Base-by-base conservation (phyloP, 2,888 invertebrate genomes). In the Liposcelis brunnea region DNA sequence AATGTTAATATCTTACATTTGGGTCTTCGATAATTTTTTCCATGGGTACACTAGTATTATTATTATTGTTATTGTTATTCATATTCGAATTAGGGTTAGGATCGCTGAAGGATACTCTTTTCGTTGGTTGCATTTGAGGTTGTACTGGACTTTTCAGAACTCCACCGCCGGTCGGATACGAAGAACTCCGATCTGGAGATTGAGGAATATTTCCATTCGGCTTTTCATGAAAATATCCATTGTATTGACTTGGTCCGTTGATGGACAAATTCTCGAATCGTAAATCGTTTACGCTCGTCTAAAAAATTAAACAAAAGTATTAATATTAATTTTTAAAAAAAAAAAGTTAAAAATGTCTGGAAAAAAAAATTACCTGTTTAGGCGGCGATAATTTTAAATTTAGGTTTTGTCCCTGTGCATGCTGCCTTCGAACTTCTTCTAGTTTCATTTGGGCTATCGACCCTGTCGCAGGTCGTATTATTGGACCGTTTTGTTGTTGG, bases 111-210 rank as follows among this genome's bases (percentile, higher is more conserved):
- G 32, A 18, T 11, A 45, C 45, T 45, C 44, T 40, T 21, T 40
- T 40, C n/a, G 44, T 46, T 15, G 36, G 44, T 31, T 49, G 48
- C 26, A 49, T 35, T 1, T 50, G 43, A 5, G 46, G 40, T 21
- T 49, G 47, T n/a, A 53, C 40, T 3, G 49, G 46, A 12, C 45
- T 49, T 33, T 45, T 47, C n/a, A 11, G 33, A 32, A 15, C 37
- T 18, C 18, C 38, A 7, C 76, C 77, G 83, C 87, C 85, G 21
- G 84, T 76, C 2, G 83, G 76, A 62, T 85, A 91, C 35, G 89
- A 89, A 19, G 87, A 87, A 47, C 85, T 86, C 50, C 90, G 74
- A 61, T 87, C 85, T 2, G 90, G 90, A 16, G 89, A 87, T 37
- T 80, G 74, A 3, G 70, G 67, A 1, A 85, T 47, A 8, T 47